Evolutionary conservation across 1,140 invertebrate genomes (phyloP), one percentile per base, ranked within the genome.

Genomic region (Triops longicaudatus): DNA sequence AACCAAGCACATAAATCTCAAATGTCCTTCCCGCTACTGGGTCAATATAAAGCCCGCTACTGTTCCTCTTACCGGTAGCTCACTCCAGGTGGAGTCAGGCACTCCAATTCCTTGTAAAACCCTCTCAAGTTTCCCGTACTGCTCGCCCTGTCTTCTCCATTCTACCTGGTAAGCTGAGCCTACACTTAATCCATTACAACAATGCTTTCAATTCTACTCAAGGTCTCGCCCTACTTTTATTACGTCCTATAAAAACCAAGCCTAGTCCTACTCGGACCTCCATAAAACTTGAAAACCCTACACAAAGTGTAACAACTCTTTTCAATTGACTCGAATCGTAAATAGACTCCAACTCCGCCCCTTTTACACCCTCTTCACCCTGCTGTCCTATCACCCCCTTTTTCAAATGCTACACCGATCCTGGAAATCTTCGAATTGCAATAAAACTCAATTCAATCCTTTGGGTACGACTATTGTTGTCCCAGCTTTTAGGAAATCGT

Each of bases 71-170:
- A 14, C 50, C 50, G 6, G 50, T 22, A 63, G 22, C 50, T 63
- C 17, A 63, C 50, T 63, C 50, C 50, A 63, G 50, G 50, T 63
- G 50, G 50, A 63, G 50, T 63, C 50, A 63, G 50, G 50, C 22
- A 22, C 17, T 63, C 14, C 50, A 63, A 63, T 63, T 63, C 50
- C 10, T 17, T 22, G 10, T 14, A 0, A 63, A 63, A 63, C 22
- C 5, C 22, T 14, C 50, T 63, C 2, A 37, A 37, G 31, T 63
- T 12, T 44, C 17, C 43, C 43, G 17, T 2, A 17, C 50, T 22
- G 4, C 17, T 11, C 14, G 6, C 10, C 50, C 14, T 63, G 22
- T 22, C 50, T 14, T 22, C 14, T 10, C 50, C 50, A 14, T 22
- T 63, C 22, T 22, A 17, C 50, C 14, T 63, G 14, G 22, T 4